A percentile compares a stretch with the other conserved stretches of the same genome.
These are phyloP conservation scores for Merodon equestris DNA, from an alignment of 2,888 invertebrate genomes.

Conservation along the genomic window DNA sequence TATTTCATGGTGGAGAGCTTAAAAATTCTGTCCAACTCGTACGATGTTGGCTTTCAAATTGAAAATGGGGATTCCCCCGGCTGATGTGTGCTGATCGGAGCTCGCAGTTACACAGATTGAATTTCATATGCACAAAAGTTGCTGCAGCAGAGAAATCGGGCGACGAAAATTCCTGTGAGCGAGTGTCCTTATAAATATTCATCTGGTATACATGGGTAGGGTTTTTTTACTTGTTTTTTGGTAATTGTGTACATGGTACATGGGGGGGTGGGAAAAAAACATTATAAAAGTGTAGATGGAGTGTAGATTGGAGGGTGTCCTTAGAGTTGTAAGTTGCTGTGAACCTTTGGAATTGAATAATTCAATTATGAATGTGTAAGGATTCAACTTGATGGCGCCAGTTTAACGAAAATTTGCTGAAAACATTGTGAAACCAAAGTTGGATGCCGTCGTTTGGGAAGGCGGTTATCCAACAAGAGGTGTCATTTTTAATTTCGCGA, in stretches of 20 bases:
- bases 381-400: no score
- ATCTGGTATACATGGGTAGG: no score
- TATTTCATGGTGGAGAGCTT: constrained; percentile 50
- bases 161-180: constrained; percentile 18
- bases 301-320: constrained; percentile 8
- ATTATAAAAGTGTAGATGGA: background rate
- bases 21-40: constrained; percentile 43
- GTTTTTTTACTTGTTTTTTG: no score
- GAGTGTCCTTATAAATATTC: constrained; percentile 53
- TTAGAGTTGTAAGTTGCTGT: constrained; percentile 25
- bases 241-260: constrained; percentile 35
- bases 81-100: constrained; percentile 1
- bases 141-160: constrained; percentile 38
- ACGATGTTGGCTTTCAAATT: constrained; percentile 16
- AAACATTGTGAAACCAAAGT: no score
- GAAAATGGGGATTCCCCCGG: constrained; percentile 6
- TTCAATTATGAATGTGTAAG: constrained; percentile 51
- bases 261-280: background rate
- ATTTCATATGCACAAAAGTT: constrained; percentile 37
- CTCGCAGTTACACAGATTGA: background rate
- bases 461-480: no score
- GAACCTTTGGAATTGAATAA: constrained; percentile 28
- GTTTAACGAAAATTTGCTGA: no score
- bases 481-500: no score
- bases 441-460: no score